Evolutionary conservation across 2,888 invertebrate genomes (phyloP).

Genomic region (Altica lythri): DNA sequence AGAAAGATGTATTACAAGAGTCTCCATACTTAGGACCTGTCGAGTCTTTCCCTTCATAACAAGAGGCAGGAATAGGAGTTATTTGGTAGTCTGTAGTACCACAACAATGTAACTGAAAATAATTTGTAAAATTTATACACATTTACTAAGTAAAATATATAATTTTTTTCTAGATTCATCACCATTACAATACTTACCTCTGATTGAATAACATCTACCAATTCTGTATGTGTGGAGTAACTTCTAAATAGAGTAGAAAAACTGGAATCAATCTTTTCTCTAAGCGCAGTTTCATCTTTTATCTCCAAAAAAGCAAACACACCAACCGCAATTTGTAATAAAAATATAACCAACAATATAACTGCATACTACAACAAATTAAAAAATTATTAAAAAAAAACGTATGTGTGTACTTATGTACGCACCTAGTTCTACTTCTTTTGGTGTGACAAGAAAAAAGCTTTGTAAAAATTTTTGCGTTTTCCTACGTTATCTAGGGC

Average conservation of each 20-base stretch:
- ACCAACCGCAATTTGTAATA: constrained; percentile 47
- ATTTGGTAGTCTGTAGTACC: constrained; percentile 24
- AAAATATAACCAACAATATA: constrained; percentile 36
- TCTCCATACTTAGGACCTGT: constrained; percentile 20
- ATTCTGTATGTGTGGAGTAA: constrained; percentile 53
- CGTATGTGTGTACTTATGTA: constrained; percentile 56
- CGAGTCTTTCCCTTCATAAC: constrained; percentile 12
- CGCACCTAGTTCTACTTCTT: no score
- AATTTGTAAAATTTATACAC: neutral
- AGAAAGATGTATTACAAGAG: constrained; percentile 33
- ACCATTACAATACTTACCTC: constrained; percentile 54
- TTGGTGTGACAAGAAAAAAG: no score
- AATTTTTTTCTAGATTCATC: neutral
- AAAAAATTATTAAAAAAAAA: neutral
- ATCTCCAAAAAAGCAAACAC: constrained; percentile 68
- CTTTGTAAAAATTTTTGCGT: no score
- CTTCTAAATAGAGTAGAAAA: constrained; percentile 56
- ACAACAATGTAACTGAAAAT: constrained; percentile 38
- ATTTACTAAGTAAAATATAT: neutral
- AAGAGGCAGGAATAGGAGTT: constrained; percentile 14
- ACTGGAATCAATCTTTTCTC: constrained; percentile 38
- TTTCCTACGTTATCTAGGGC: no score
- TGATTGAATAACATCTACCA: constrained; percentile 67
- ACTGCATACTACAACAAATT: constrained; percentile 39
- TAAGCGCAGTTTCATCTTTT: constrained; percentile 59